Evolutionary conservation across 2,888 invertebrate species (phyloP).

Genomic region (Diplazon laetatorius): DNA sequence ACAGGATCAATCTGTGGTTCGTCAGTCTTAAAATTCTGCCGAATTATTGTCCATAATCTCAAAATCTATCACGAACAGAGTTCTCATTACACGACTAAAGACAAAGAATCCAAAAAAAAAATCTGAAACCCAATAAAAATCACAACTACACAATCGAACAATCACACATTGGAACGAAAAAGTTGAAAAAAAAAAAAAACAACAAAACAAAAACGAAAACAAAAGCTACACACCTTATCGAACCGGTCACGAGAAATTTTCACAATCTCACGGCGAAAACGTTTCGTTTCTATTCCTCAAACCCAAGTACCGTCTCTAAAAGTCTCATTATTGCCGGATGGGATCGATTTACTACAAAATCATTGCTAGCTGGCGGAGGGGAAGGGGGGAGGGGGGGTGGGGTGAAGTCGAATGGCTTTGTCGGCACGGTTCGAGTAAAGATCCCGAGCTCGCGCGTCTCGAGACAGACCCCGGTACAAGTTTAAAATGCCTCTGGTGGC

Average conservation of each 20-base stretch:
- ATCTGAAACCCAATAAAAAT: constrained; percentile 3
- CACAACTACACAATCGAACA: background rate
- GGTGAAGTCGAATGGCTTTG: constrained; percentile 33
- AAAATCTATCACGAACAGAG: too few species aligned
- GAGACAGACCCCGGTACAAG: background rate
- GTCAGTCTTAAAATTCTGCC: too few species aligned
- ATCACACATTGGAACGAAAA: background rate
- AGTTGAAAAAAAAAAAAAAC: background rate
- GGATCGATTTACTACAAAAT: constrained; percentile 43
- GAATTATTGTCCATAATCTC: too few species aligned
- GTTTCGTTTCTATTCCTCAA: constrained; percentile 12
- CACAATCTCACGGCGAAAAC: background rate
- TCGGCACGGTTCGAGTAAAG: constrained; percentile 31
- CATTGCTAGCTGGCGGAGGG: too few species aligned
- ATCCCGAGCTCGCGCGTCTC: background rate
- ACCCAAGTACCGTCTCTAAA: constrained; percentile 16
- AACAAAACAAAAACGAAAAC: background rate
- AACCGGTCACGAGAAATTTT: background rate
- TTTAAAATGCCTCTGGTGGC: constrained; percentile 25
- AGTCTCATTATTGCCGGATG: constrained; percentile 12
- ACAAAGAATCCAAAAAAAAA: too few species aligned
- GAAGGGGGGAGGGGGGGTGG: too few species aligned
- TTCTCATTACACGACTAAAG: too few species aligned
- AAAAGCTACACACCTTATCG: background rate
- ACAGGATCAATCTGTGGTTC: too few species aligned